Evolutionary conservation across 2,797 vertebrate species (phyloP).

Genomic region (Neosalanx taihuensis): DNA sequence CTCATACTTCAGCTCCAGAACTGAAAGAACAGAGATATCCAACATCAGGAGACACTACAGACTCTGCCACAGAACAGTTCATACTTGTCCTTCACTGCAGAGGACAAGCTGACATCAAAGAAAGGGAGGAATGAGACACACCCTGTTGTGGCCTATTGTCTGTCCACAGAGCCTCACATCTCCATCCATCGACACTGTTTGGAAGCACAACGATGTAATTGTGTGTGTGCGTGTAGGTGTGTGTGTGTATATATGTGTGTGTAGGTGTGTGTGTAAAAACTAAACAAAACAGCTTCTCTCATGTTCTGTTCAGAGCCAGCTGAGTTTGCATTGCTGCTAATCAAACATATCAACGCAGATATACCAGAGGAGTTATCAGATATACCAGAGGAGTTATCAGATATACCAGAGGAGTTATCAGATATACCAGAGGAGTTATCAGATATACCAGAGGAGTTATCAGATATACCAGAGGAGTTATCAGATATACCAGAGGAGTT

Average conservation of each 20-base stretch:
- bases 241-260: not conserved
- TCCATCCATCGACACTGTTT: constrained; percentile 28
- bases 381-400: too few species aligned
- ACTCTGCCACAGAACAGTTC: not conserved
- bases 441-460: too few species aligned
- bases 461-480: too few species aligned
- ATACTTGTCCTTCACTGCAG: constrained; percentile 24
- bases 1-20: too few species aligned
- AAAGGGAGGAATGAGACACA: constrained; percentile 22
- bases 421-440: too few species aligned
- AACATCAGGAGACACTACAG: too few species aligned
- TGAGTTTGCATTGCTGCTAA: too few species aligned
- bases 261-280: not conserved
- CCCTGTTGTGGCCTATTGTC: constrained; percentile 31
- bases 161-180: constrained; percentile 30
- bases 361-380: too few species aligned
- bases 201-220: constrained; percentile 30
- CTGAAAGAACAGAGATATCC: too few species aligned
- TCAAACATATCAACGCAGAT: too few species aligned
- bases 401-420: too few species aligned
- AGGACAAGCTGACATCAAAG: constrained; percentile 15
- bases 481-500: too few species aligned
- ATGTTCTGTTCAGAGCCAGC: not conserved
- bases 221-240: not conserved
- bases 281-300: not conserved